phyloP scores from a whole-genome alignment of 1,140 invertebrate genomes.

The Drosophila murphyi region DNA sequence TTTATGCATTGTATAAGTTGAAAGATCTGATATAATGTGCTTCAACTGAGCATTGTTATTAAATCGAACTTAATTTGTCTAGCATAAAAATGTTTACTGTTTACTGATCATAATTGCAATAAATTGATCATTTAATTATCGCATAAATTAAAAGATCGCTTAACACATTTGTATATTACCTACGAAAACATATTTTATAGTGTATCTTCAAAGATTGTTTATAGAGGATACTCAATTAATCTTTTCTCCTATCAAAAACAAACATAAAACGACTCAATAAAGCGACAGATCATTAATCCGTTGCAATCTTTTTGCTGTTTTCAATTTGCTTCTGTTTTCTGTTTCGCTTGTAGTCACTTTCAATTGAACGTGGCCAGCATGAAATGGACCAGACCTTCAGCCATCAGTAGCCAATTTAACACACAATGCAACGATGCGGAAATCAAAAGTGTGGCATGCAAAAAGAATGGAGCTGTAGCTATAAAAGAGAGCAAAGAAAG shows the following conservation, averaged over 20 bases:
- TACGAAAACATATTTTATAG: neutral
- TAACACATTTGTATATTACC: neutral
- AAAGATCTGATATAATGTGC: slow-evolving; percentile 10
- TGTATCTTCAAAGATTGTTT: neutral
- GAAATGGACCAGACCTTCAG: slow-evolving; percentile 29
- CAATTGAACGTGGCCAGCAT: slow-evolving; percentile 61
- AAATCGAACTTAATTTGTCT: neutral
- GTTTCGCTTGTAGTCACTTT: slow-evolving; percentile 62
- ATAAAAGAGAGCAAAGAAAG: slow-evolving; percentile 40
- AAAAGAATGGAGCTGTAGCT: slow-evolving; percentile 23
- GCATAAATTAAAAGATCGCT: neutral
- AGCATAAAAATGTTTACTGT: no score
- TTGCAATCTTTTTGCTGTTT: neutral
- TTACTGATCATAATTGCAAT: no score
- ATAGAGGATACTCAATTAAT: neutral
- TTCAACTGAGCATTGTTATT: slow-evolving; percentile 1
- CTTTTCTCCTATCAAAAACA: neutral
- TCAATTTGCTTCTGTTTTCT: slow-evolving; percentile 38
- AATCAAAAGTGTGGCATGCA: slow-evolving; percentile 65
- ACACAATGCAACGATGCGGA: slow-evolving; percentile 63
- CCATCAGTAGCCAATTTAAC: slow-evolving; percentile 26
- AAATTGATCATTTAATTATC: neutral
- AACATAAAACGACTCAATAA: neutral
- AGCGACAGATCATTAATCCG: neutral
- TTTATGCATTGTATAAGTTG: slow-evolving; percentile 3